These are phyloP conservation scores for Podarcis raffonei DNA, from an alignment of 2,113 vertebrate species.

Conservation along the genomic window DNA sequence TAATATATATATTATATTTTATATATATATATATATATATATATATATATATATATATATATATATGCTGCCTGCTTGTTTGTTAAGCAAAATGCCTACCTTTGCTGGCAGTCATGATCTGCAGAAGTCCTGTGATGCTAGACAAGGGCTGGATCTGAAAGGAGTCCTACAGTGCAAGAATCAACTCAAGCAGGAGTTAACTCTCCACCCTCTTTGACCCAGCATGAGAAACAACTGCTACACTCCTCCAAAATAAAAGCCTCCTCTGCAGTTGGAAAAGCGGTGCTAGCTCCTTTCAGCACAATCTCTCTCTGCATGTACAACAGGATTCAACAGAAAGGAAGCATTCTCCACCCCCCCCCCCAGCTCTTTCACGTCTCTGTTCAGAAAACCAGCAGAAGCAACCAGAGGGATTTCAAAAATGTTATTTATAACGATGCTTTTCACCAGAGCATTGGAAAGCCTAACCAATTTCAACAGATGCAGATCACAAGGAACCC, in stretches of 20 bases:
- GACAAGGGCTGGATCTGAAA: slow-evolving; percentile 45
- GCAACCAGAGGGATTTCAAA: background rate
- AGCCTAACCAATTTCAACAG: background rate
- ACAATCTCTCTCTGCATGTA: background rate
- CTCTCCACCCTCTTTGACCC: slow-evolving; percentile 70
- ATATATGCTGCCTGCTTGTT: background rate
- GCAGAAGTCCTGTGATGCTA: slow-evolving; percentile 46
- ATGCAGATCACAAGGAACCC: background rate
- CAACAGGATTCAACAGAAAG: background rate
- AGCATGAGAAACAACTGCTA: slow-evolving; percentile 62
- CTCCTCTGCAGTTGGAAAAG: slow-evolving; percentile 38
- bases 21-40: accelerated
- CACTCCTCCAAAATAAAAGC: slow-evolving; percentile 79
- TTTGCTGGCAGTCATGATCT: slow-evolving; percentile 85
- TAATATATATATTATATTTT: too few species aligned
- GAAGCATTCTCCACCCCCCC: background rate
- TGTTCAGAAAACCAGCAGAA: background rate
- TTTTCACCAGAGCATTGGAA: background rate
- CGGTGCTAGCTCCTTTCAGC: slow-evolving; percentile 1
- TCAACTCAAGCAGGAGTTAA: slow-evolving; percentile 55
- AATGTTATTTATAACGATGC: background rate
- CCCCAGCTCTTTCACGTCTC: background rate
- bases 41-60: accelerated
- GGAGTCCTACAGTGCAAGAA: slow-evolving; percentile 31
- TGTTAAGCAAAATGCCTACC: slow-evolving; percentile 77